Base-by-base conservation (phyloP, 2,113 vertebrate species). In the Eulemur macaco region DNA sequence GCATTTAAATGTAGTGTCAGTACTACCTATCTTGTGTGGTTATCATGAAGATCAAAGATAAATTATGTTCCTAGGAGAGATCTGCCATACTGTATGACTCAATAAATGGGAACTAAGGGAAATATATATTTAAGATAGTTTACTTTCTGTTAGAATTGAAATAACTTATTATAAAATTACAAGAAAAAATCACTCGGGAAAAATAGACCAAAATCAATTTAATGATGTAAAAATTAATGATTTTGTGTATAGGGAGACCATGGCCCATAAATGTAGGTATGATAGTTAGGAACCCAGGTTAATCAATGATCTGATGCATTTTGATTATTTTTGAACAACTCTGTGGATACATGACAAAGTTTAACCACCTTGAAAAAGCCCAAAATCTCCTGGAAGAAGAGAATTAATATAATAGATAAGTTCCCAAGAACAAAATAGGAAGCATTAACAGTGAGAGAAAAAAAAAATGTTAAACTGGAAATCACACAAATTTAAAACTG, bases 141-240 rank as follows among this genome's bases (percentile, higher is more conserved):
- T 89, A 87, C 50, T 58, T 96, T 95, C 77, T 37, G 0, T 17
- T 58, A 86, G 12, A 91, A 77, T 50, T 86, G 18, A 95, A 95
- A 73, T 2, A 63, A 12, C 3, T 8, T 17, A 63, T 85, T 84
- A 52, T 54, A 81, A 73, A 91, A 64, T 42, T 64, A 45, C 45
- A 91, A 45, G 9, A 31, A 74, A 85, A 73, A 54, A 86, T 47
- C 1, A 31, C 47, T 45, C 58, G 39, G 25, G 13, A 21, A 89
- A 94, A 95, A 86, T 39, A 31, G 31, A 60, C 17, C 47, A 80
- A 91, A 82, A 96, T 74, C 23, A 77, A 58, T 77, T 64, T 47
- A 80, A 81, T 82, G 18, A 91, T 84, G 66, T 85, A 96, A 58
- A 8, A 63, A 54, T 83, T 47, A 89, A 80, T 60, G 20, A 23